Conservation (phyloP, 1,140 invertebrate genomes). For the Sipha flava region DNA sequence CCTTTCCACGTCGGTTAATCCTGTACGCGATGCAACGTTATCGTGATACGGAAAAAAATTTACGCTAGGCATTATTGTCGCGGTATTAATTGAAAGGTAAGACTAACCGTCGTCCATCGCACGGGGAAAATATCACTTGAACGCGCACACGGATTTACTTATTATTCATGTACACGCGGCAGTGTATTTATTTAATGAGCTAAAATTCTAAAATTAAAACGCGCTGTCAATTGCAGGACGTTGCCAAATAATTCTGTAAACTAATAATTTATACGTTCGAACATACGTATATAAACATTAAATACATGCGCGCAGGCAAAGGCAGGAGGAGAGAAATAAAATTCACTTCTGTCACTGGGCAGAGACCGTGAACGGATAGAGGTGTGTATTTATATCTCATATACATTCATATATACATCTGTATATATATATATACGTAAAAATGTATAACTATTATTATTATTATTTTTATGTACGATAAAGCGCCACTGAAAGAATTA, state of each 20-base stretch:
- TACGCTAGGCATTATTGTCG: too few species aligned
- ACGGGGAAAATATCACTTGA: too few species aligned
- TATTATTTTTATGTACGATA: too few species aligned
- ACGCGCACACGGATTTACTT: neutral
- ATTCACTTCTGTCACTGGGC: constrained; percentile 4
- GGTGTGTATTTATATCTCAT: neutral
- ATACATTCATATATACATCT: neutral
- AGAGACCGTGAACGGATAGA: constrained; percentile 2
- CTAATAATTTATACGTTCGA: constrained; percentile 26
- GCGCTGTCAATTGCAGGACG: neutral
- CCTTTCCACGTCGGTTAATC: too few species aligned
- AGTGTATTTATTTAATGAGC: constrained; percentile 11
- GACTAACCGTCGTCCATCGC: too few species aligned
- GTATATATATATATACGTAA: too few species aligned
- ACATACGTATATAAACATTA: constrained; percentile 12
- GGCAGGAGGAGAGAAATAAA: neutral
- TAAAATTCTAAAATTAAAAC: constrained; percentile 27
- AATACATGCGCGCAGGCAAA: neutral
- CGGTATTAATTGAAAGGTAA: too few species aligned
- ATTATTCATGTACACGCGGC: neutral
- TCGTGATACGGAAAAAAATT: too few species aligned
- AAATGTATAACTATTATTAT: too few species aligned
- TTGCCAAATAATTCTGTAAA: constrained; percentile 28
- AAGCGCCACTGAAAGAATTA: neutral
- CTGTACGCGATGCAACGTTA: too few species aligned